phyloP scores from a whole-genome alignment of 2,888 invertebrate genomes.

The Pristionchus arcanus region DNA sequence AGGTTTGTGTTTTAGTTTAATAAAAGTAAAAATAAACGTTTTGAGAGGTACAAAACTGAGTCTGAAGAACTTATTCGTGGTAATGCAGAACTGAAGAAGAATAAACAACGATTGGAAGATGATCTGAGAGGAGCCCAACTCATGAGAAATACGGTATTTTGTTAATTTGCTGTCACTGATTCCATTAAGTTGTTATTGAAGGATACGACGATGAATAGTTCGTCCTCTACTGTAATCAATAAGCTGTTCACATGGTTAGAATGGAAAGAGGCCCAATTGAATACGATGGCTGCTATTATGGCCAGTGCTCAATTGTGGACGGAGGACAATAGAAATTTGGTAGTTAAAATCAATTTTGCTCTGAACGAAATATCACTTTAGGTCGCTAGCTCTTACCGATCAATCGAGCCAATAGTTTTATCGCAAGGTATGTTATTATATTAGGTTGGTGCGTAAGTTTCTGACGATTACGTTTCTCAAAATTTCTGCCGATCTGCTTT shows the following conservation, averaged over 20 bases:
- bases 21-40: background rate
- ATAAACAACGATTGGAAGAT: background rate
- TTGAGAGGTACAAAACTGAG: conserved; percentile 5
- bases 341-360: background rate
- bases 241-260: conserved; percentile 33
- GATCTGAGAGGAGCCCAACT: conserved; percentile 10
- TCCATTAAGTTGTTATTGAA: background rate
- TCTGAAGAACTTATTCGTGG: conserved; percentile 1
- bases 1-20: background rate
- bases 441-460: no score
- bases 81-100: conserved; percentile 36
- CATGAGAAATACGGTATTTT: conserved; percentile 12
- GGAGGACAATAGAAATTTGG: background rate
- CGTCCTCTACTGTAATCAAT: background rate
- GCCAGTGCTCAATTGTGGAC: conserved; percentile 23
- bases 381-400: background rate
- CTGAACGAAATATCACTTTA: background rate
- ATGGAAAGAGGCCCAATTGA: conserved; percentile 39
- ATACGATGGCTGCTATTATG: background rate
- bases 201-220: background rate
- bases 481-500: no score
- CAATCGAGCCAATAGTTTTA: background rate
- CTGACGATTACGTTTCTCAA: no score
- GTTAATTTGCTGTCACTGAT: background rate
- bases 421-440: background rate